Base-by-base conservation (phyloP, 2,797 vertebrate genomes). In the Dryobates pubescens region DNA sequence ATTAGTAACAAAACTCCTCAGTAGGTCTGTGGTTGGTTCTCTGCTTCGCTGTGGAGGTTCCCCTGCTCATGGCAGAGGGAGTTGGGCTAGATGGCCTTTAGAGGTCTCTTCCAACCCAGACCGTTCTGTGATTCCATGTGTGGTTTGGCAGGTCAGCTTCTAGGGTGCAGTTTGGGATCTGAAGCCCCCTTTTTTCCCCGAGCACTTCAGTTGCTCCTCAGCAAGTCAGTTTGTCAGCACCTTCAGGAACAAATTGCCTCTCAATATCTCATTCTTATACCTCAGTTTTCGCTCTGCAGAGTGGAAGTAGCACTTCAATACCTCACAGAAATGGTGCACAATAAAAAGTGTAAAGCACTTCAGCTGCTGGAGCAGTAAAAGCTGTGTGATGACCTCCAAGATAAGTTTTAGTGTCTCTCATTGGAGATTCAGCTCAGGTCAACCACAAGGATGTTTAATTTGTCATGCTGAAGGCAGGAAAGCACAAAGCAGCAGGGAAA, bases 381-480 rank as follows among this genome's bases (percentile, higher is more conserved):
- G 23, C 65, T 80, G 23, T 64, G n/a, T 4, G 11, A 16, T 58
- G 59, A 85, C 72, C 76, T 85, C 68, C 43, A 62, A 72, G 86
- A 85, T 59, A 75, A 62, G 56, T 78, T 71, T 78, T 36, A 82
- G 36, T 84, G 45, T 36, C 26, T 91, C 14, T 82, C 47, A 36
- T 38, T 58, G 49, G 74, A 86, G 30, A 84, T 63, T 87, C 7
- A 2, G 83, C 68, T 92, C 77, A 54, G 47, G n/a, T 76, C 73
- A 64, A 84, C 24, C 49, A 82, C 22, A 57, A 86, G 12, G 17
- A n/a, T 49, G 36, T 81, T 92, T 92, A 67, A 86, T 92, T 91
- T 91, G 85, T 86, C 57, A 53, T n/a, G 8, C 27, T 76, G 64
- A 91, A 76, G 53, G 38, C 93, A 24, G 18, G 49, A 82, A 82